A percentile compares a stretch with the other conserved stretches of the same genome.
phyloP scores from a whole-genome alignment of 1,140 invertebrate genomes.

The Camponotus floridanus region DNA sequence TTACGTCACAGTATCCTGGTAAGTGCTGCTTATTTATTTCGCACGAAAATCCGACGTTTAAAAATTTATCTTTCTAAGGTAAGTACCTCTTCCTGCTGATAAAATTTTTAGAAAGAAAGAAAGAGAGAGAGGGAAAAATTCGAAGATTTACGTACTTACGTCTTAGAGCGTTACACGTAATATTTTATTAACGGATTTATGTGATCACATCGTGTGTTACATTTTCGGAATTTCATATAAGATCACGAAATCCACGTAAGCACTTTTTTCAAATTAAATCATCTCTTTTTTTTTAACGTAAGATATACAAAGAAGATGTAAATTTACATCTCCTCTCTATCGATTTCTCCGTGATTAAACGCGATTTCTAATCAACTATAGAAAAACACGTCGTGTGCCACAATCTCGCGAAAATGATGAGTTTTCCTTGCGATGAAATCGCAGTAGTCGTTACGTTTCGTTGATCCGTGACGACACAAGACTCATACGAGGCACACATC shows the following conservation, averaged over 20 bases:
- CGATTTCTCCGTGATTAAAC: conserved; percentile 18
- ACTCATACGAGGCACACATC: not conserved
- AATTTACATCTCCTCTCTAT: conserved; percentile 11
- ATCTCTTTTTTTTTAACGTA: not conserved
- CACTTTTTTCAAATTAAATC: not conserved
- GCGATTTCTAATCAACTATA: conserved; percentile 25
- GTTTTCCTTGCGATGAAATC: conserved; percentile 27
- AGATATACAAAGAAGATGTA: not conserved
- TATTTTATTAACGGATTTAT: conserved; percentile 41
- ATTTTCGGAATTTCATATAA: not conserved
- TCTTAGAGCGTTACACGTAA: not conserved
- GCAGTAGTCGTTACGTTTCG: conserved; percentile 17
- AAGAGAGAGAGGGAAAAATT: not conserved
- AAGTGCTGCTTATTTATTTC: conserved; percentile 52
- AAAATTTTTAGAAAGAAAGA: conserved; percentile 27
- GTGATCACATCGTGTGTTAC: not conserved
- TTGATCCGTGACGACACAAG: conserved; percentile 46
- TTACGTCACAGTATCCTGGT: not conserved
- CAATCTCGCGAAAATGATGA: conserved; percentile 23
- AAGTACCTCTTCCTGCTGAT: conserved; percentile 23
- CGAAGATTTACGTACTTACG: conserved; percentile 30
- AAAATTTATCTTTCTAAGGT: conserved; percentile 31
- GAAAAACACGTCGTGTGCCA: not conserved
- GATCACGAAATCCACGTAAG: not conserved
- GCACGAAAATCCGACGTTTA: conserved; percentile 9